A percentile compares a stretch with the other conserved stretches of the same genome.
Conservation (phyloP, 2,113 vertebrate species). For the Peromyscus polionotus region DNA sequence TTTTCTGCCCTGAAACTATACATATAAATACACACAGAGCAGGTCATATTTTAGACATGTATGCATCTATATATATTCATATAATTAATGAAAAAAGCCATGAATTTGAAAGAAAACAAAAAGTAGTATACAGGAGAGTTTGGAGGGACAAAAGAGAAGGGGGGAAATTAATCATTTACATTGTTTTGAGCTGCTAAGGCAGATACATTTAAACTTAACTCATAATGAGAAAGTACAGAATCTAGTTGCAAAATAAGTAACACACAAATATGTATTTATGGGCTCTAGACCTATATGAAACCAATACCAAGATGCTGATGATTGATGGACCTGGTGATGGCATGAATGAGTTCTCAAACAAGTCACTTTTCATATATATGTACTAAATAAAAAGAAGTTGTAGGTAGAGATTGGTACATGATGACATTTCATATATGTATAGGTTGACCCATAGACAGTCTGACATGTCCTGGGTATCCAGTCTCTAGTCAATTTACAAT, state of each 20-base stretch:
- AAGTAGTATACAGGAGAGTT: background rate
- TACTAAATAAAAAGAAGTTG: background rate
- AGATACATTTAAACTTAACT: background rate
- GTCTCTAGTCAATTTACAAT: background rate
- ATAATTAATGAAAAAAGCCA: background rate
- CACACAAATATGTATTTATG: background rate
- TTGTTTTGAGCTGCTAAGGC: background rate
- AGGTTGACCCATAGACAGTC: background rate
- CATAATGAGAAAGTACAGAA: background rate
- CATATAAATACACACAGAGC: background rate
- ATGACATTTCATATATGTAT: background rate
- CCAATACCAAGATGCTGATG: background rate
- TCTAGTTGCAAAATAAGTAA: background rate
- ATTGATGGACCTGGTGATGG: too few relatives aligned
- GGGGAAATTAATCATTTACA: background rate
- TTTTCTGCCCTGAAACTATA: background rate
- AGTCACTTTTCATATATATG: background rate
- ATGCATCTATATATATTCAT: background rate
- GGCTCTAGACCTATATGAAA: background rate
- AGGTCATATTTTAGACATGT: background rate
- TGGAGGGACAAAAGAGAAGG: background rate
- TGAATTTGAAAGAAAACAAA: background rate
- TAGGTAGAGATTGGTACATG: background rate
- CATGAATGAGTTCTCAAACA: background rate
- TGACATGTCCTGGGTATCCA: background rate